Conservation (phyloP, 1,140 invertebrate species). For the Bombus sibiricus region DNA sequence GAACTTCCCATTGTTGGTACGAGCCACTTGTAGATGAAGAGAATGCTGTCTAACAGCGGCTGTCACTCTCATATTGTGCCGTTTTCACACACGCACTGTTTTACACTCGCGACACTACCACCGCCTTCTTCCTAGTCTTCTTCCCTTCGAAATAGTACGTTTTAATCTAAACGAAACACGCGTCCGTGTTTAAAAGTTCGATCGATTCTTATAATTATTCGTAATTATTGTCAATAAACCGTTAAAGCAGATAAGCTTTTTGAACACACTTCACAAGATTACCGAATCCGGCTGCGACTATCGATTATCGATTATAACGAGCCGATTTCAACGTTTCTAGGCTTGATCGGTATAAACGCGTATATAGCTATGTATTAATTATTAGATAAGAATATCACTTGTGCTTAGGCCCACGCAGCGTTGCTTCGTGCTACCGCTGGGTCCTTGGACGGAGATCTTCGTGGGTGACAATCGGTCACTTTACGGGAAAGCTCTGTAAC, state of each 20-base stretch:
- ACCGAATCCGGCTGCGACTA: conserved; percentile 29
- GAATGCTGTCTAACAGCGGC: conserved; percentile 76
- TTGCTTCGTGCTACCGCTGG: conserved; percentile 52
- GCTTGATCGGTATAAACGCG: conserved; percentile 34
- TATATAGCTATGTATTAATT: conserved; percentile 47
- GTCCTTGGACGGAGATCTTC: conserved; percentile 78
- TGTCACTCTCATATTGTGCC: conserved; percentile 80
- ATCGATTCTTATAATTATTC: neutral
- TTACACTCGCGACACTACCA: conserved; percentile 35
- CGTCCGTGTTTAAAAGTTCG: neutral
- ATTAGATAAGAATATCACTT: conserved; percentile 65
- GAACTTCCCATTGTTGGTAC: conserved; percentile 80
- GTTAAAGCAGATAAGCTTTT: conserved; percentile 6
- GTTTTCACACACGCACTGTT: conserved; percentile 35
- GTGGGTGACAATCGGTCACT: conserved; percentile 56
- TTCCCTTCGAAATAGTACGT: neutral
- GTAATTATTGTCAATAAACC: conserved; percentile 28
- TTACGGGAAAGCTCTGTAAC: conserved; percentile 57
- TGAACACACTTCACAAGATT: conserved; percentile 59
- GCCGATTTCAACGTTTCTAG: conserved; percentile 32
- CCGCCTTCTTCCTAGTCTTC: neutral
- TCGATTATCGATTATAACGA: conserved; percentile 20
- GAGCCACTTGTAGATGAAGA: conserved; percentile 77
- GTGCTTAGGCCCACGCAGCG: conserved; percentile 63
- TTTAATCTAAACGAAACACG: neutral